A percentile compares a stretch with the other conserved stretches of the same genome.
Conservation (phyloP, 2,797 vertebrate species). For the Lophotriccus pileatus region DNA sequence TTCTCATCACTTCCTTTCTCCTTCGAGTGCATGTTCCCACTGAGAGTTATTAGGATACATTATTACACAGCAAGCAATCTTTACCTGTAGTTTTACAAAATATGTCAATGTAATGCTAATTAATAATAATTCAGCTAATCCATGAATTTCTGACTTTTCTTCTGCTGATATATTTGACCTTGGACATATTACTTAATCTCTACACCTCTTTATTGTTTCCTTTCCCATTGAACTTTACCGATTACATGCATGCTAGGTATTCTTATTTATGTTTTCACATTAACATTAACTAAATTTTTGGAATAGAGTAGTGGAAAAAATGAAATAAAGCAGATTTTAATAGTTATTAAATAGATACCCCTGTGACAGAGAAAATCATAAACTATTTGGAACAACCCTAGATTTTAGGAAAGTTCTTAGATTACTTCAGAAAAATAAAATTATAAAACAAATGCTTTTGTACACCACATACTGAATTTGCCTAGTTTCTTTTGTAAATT, state of each 20-base stretch:
- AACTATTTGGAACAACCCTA: background rate
- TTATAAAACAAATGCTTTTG: background rate
- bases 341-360: background rate
- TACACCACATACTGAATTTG: background rate
- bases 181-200: background rate
- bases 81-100: conserved; percentile 22
- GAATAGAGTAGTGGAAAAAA: background rate
- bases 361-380: background rate
- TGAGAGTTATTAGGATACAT: conserved; percentile 4
- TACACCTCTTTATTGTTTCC: background rate
- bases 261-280: background rate
- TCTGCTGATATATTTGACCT: background rate
- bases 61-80: background rate
- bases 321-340: background rate
- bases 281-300: background rate
- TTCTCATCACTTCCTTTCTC: background rate
- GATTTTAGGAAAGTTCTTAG: background rate
- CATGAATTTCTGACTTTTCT: background rate
- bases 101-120: background rate
- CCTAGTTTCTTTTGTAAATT: background rate
- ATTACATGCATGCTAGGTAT: background rate
- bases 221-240: background rate
- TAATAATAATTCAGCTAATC: background rate
- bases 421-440: background rate
- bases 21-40: conserved; percentile 3